Base-by-base conservation (phyloP, 2,113 vertebrate species). In the Myocastor coypus region DNA sequence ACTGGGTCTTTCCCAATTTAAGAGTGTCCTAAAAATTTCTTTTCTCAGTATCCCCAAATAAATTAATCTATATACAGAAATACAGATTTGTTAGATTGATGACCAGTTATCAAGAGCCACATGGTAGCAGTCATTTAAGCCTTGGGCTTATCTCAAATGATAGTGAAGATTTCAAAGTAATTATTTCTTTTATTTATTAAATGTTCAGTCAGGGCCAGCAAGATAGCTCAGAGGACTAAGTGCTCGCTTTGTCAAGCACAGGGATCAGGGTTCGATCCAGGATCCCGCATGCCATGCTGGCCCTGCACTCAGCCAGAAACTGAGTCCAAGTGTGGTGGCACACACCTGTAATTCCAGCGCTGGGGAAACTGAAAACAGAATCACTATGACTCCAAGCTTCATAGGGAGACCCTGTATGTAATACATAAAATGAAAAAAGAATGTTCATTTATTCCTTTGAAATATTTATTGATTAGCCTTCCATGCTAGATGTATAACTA, bases 21-120 rank as follows among this genome's bases (percentile, higher is more conserved):
- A 59, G 0, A 14, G n/a, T 59, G 26, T 89, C 87, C 57, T 80
- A 80, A 73, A 97, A 97, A 93, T 97, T 97, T 89, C 93, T 97
- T 87, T 96, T 68, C 57, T 63, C 24, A 77, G 68, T 85, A 91
- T 91, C 78, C 22, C 96, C 90, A 64, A 91, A 83, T 89, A 97
- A 89, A 83, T 94, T 87, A 81, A 85, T 73, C 32, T 5, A 57
- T 52, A 77, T 87, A 92, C 30, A 40, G 2, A 46, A 73, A 68
- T 37, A 42, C 46, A 93, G 22, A 55, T n/a, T 94, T 93, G 26
- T 91, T 88, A 52, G 30, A 68, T 91, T 82, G 84, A 68, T 89
- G 30, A 91, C 16, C 82, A 66, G 52, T 55, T 82, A 55, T 78
- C 42, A 26, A 34, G 30, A 81, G 28, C 46, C 26, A 46, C 73